phyloP scores from a whole-genome alignment of 1,140 invertebrate genomes.

The Drosophila leontia region DNA sequence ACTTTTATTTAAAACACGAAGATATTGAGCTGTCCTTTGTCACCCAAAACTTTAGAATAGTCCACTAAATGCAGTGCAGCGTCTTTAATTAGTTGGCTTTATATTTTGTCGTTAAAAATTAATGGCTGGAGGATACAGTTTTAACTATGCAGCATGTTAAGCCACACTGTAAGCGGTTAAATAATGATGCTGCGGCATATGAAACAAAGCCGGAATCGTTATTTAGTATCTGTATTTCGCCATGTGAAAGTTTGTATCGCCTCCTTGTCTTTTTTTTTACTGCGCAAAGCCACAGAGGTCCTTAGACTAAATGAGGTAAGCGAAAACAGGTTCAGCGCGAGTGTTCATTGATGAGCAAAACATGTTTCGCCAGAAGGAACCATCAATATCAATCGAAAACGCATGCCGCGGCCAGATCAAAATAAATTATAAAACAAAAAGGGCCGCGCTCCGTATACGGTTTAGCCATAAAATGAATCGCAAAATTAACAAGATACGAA shows the following conservation, averaged over 20 bases:
- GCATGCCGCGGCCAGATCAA: conserved; percentile 57
- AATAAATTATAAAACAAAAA: conserved; percentile 62
- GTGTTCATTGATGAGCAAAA: conserved; percentile 56
- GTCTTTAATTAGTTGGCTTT: conserved; percentile 11
- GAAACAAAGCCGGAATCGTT: conserved; percentile 43
- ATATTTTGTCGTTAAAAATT: conserved; percentile 20
- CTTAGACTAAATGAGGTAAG: conserved; percentile 44
- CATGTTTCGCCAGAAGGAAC: conserved; percentile 52
- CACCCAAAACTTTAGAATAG: conserved; percentile 22
- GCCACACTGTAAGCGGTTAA: conserved; percentile 16
- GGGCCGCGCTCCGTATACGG: conserved; percentile 41
- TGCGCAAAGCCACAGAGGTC: conserved; percentile 19
- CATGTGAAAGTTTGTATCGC: conserved; percentile 46
- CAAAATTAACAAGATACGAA: conserved; percentile 61
- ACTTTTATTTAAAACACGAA: conserved; percentile 29
- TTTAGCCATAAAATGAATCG: conserved; percentile 53
- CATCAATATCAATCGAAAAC: conserved; percentile 61
- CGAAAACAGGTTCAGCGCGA: conserved; percentile 41
- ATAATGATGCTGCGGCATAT: conserved; percentile 38
- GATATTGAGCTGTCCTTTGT: conserved; percentile 32
- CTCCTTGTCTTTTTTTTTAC: conserved; percentile 35
- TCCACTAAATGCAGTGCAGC: conserved; percentile 11
- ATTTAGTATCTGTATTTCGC: conserved; percentile 20
- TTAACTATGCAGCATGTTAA: conserved; percentile 19
- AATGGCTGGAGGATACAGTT: conserved; percentile 1